A percentile compares a stretch with the other conserved stretches of the same genome.
These are phyloP conservation scores for Uropsilus gracilis DNA, from an alignment of 2,113 vertebrate genomes.

Conservation along the genomic window DNA sequence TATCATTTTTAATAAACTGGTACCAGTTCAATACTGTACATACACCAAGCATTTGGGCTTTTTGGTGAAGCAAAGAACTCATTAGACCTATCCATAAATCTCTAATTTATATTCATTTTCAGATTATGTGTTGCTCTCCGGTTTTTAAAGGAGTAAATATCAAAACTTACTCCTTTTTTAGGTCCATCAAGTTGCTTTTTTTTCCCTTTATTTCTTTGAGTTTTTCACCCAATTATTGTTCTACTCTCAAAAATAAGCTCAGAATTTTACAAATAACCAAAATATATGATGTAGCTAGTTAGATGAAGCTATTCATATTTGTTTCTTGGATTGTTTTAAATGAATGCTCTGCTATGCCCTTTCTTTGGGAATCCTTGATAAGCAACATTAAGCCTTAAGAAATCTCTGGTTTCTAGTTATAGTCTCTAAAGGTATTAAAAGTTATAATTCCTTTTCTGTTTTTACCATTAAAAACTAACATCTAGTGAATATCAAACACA, in stretches of 20 bases:
- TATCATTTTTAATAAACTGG: neutral
- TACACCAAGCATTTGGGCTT: neutral
- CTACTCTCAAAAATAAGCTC: neutral
- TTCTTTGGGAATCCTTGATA: neutral
- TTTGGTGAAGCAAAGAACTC: neutral
- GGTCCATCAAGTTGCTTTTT: neutral
- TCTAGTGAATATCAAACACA: neutral
- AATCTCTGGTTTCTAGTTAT: neutral
- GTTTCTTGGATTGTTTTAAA: neutral
- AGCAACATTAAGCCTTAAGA: neutral
- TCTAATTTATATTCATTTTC: neutral
- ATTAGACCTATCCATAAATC: neutral
- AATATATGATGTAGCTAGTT: neutral
- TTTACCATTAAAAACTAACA: slow-evolving; percentile 35
- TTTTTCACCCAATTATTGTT: neutral
- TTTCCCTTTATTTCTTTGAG: neutral
- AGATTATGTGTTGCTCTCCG: neutral
- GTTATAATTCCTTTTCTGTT: slow-evolving; percentile 14
- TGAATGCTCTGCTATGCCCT: neutral
- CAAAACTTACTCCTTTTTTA: neutral
- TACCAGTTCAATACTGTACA: neutral
- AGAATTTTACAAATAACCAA: neutral
- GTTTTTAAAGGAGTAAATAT: neutral
- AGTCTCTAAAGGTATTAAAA: neutral
- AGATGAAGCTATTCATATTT: neutral